Percentiles rank a stretch among this genome's conserved stretches.
Conservation (phyloP, 2,797 vertebrate genomes). For the Hephaestus fuliginosus region DNA sequence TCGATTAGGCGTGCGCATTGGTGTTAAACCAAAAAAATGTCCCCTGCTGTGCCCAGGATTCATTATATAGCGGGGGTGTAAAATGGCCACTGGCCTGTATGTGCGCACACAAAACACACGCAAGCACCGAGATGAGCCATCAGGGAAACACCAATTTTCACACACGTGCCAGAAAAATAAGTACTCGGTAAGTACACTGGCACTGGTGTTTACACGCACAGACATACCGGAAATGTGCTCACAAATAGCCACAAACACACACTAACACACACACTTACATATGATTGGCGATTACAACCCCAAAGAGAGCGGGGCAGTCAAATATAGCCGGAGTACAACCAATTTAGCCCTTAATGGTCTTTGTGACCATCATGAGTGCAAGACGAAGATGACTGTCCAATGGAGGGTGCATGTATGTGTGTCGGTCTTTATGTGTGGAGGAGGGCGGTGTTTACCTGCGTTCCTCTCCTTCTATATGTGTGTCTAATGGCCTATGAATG, state of each 20-base stretch:
- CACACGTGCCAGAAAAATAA: constrained; percentile 35
- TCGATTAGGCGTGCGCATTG: constrained; percentile 68
- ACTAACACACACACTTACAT: constrained; percentile 49
- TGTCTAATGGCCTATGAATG: constrained; percentile 86
- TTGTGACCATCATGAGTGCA: constrained; percentile 77
- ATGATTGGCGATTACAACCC: constrained; percentile 70
- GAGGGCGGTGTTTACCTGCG: constrained; percentile 80
- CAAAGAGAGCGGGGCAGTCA: constrained; percentile 73
- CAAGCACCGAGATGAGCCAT: constrained; percentile 45
- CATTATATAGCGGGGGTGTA: constrained; percentile 71
- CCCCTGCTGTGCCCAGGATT: constrained; percentile 63
- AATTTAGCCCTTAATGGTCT: constrained; percentile 84
- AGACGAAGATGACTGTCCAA: constrained; percentile 75
- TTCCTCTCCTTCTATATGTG: constrained; percentile 77
- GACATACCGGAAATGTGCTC: constrained; percentile 41
- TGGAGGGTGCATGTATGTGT: constrained; percentile 39
- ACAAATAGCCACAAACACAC: constrained; percentile 45
- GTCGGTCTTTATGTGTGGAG: constrained; percentile 49
- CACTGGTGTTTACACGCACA: constrained; percentile 40
- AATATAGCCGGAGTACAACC: constrained; percentile 83
- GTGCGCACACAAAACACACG: constrained; percentile 34
- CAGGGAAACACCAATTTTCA: constrained; percentile 53
- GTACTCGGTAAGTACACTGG: constrained; percentile 46
- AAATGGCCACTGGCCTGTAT: constrained; percentile 64
- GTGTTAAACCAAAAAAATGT: constrained; percentile 69